phyloP scores from a whole-genome alignment of 2,888 invertebrate species.

The Xestia sexstrigata region DNA sequence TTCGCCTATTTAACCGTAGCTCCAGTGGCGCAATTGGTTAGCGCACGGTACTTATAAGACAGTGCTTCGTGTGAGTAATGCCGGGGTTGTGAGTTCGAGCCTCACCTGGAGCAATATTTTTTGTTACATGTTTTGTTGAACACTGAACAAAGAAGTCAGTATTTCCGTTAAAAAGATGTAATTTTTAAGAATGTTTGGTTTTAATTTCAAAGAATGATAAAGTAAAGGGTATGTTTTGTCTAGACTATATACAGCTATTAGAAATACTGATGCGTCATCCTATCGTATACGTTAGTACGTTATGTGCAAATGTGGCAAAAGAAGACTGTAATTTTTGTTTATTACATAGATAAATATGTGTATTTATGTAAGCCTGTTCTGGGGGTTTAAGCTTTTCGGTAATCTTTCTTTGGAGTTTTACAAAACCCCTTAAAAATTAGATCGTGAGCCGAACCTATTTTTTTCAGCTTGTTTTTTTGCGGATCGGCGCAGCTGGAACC shows the following conservation, averaged over 20 bases:
- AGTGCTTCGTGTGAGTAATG: constrained; percentile 97
- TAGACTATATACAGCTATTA: not conserved
- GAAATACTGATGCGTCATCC: not conserved
- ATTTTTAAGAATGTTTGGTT: not conserved
- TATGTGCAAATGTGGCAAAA: not conserved
- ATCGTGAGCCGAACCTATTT: not conserved
- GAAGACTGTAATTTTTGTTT: too few species aligned
- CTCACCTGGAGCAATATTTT: constrained; percentile 98
- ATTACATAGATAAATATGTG: not conserved
- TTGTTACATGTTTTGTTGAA: constrained; percentile 31
- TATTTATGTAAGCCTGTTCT: not conserved
- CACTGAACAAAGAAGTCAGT: not conserved
- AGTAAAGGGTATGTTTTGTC: not conserved
- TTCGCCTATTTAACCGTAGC: constrained; percentile 86
- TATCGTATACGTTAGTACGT: not conserved
- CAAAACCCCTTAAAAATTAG: not conserved
- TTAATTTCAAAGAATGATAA: not conserved
- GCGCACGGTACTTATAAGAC: constrained; percentile 99
- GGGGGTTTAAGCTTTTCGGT: not conserved
- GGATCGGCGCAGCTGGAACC: not conserved
- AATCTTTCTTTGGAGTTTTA: not conserved
- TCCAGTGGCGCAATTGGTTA: constrained; percentile 99
- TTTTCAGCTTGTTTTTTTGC: not conserved
- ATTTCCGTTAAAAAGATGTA: not conserved
- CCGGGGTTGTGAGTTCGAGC: constrained; percentile 99